Base-by-base conservation (phyloP, 37 sponge, comb jelly and placozoan genomes). In the Halisarca cf. caerulea region DNA sequence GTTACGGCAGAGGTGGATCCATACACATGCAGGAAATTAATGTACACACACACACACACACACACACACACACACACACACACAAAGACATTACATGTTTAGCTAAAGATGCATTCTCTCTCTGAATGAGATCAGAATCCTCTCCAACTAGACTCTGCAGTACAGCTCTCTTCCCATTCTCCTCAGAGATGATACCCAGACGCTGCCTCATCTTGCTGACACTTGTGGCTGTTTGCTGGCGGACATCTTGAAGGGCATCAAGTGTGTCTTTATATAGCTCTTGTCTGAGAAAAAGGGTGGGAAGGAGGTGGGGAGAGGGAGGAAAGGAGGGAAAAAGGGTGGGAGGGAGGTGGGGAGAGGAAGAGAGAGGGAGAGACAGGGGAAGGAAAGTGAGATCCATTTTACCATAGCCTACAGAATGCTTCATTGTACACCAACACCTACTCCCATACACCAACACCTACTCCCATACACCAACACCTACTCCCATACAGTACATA, bases 51-150 rank as follows among this genome's bases (percentile, higher is more conserved):
- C 11, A 11, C 9, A 47, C 51, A 47, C 11, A 47, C 11, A 61
- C 15, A 15, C 64, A 61, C 64, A 23, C n/a, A 11, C 9, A 47
- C 6, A 47, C 51, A 47, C 11, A 11, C 9, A 47, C 51, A 47
- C 11, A 47, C 11, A 61, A 20, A 15, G 20, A 61, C 64, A 23
- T n/a, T 51, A 92, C 92, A 66, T 43, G 77, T 30, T 85, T 84
- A 53, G 28, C 85, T 39, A 92, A 83, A 27, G 85, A 33, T n/a
- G 89, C 74, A 62, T 92, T 92, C 27, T 88, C 88, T 14, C 73
- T 27, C 69, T 88, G 92, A n/a, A 92, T 82, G 21, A 44, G 55
- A 18, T 41, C 34, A 25, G 51, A 57, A 36, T 72, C 89, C 57
- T 85, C 86, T 23, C 62, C 88, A 44, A 83, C 68, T 28, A 86